These are phyloP conservation scores for Papilio gigon DNA, from an alignment of 2,888 invertebrate species.

Conservation along the genomic window DNA sequence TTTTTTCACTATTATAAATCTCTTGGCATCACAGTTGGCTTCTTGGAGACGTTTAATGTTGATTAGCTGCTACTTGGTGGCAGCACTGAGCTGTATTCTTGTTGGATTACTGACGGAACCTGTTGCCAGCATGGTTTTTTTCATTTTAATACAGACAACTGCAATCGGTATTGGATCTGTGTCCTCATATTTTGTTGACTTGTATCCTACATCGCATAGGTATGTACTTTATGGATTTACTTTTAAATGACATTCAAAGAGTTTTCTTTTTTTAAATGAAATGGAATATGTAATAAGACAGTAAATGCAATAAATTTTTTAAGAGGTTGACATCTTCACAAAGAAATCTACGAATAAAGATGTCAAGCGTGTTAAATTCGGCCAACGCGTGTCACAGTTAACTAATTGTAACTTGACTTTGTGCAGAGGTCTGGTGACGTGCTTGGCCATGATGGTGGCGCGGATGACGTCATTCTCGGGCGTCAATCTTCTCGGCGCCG, in stretches of 20 bases:
- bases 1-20: constrained; percentile 79
- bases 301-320: too few species aligned
- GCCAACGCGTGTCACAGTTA: background rate
- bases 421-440: constrained; percentile 61
- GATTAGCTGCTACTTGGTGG: constrained; percentile 66
- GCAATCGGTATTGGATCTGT: constrained; percentile 57
- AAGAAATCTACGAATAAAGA: background rate
- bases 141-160: constrained; percentile 57
- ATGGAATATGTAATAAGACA: too few species aligned
- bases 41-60: constrained; percentile 76
- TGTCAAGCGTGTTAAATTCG: background rate
- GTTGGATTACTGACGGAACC: constrained; percentile 68
- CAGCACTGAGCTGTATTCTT: constrained; percentile 78
- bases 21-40: constrained; percentile 68
- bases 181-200: constrained; percentile 60
- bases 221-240: constrained; percentile 43
- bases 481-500: constrained; percentile 59
- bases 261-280: too few species aligned
- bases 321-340: too few species aligned
- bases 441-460: constrained; percentile 63
- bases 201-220: constrained; percentile 67
- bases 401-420: background rate
- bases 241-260: too few species aligned
- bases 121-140: constrained; percentile 56
- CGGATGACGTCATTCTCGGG: constrained; percentile 57